Percentiles rank a stretch among this genome's conserved stretches.
Conservation (phyloP, 1,140 invertebrate genomes). For the Neelides sp. region DNA sequence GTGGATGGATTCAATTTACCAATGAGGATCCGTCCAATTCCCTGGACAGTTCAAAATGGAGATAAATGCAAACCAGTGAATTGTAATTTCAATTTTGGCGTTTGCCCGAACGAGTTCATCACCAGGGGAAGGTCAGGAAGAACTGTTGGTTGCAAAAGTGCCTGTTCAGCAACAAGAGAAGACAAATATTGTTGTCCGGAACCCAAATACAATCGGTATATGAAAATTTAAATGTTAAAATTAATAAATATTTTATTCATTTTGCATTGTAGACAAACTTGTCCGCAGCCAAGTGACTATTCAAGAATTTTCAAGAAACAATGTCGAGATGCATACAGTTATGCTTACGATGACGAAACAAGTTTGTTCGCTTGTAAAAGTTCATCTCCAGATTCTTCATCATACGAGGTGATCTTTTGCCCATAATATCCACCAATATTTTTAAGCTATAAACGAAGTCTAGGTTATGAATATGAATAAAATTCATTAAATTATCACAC, state of each 20-base stretch:
- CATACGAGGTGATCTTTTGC: constrained; percentile 19
- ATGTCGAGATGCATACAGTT: constrained; percentile 33
- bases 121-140: constrained; percentile 19
- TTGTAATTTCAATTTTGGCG: constrained; percentile 19
- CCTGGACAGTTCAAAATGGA: neutral
- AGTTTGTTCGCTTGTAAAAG: constrained; percentile 29
- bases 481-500: too few species aligned
- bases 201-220: constrained; percentile 26
- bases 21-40: constrained; percentile 28
- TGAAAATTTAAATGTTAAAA: too few species aligned
- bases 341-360: constrained; percentile 32
- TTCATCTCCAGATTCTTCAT: neutral
- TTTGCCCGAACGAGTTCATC: constrained; percentile 21
- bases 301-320: constrained; percentile 25
- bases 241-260: too few species aligned
- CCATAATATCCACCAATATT: too few species aligned
- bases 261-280: too few species aligned
- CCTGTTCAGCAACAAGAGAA: constrained; percentile 37
- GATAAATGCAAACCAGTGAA: constrained; percentile 10
- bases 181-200: constrained; percentile 40
- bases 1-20: constrained; percentile 35
- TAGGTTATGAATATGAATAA: too few species aligned
- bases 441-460: too few species aligned
- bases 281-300: constrained; percentile 13
- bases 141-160: constrained; percentile 40